A percentile compares a stretch with the other conserved stretches of the same genome.
Evolutionary conservation across 2,113 vertebrate genomes (phyloP).

Genomic region (Dunckerocampus dactyliophorus): DNA sequence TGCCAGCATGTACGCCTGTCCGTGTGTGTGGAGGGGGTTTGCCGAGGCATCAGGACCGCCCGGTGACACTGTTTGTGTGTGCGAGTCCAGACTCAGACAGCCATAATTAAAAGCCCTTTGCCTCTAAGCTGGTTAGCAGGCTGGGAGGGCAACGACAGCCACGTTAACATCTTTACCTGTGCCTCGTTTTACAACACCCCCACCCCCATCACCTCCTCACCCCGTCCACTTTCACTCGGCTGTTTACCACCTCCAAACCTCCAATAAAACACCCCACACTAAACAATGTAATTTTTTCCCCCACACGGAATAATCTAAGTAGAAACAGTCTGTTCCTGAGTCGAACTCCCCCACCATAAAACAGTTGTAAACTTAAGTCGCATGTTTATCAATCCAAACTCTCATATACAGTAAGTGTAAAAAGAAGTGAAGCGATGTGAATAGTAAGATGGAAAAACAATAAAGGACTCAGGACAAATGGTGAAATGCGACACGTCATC

Average conservation of each 20-base stretch:
- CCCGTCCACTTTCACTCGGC: slow-evolving; percentile 12
- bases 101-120: slow-evolving; percentile 57
- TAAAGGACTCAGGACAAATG: no score
- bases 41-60: background rate
- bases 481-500: no score
- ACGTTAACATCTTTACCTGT: slow-evolving; percentile 13
- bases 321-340: no score
- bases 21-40: background rate
- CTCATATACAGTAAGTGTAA: no score
- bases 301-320: no score
- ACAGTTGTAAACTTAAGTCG: no score
- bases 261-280: no score
- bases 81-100: slow-evolving; percentile 39
- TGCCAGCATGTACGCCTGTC: background rate
- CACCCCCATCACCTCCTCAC: background rate
- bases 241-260: background rate
- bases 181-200: slow-evolving; percentile 1
- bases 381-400: no score
- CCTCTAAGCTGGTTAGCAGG: slow-evolving; percentile 52
- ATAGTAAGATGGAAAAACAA: no score
- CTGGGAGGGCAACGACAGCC: slow-evolving; percentile 37
- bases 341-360: no score
- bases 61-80: slow-evolving; percentile 10
- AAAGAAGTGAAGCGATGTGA: no score
- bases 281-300: no score